Conservation (phyloP, 1,140 invertebrate genomes). For the Cydia splendana region DNA sequence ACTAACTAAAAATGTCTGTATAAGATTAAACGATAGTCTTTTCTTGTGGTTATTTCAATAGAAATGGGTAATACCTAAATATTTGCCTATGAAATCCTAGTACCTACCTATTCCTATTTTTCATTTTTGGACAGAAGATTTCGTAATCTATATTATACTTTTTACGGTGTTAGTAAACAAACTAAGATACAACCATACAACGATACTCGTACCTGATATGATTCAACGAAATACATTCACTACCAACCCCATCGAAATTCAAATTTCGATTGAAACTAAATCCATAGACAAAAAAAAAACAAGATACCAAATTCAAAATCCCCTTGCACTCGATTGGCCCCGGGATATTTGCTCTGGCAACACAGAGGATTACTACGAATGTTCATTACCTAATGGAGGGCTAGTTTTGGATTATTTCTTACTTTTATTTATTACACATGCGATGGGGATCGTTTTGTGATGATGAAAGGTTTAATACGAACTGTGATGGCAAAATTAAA, state of each 20-base stretch:
- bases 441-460: background rate
- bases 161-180: no score
- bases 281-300: slow-evolving; percentile 24
- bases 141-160: no score
- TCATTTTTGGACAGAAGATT: no score
- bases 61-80: no score
- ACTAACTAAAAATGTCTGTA: no score
- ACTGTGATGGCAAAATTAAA: background rate
- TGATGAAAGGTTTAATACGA: background rate
- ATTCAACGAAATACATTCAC: background rate
- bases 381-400: slow-evolving; percentile 30
- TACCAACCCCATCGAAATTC: background rate
- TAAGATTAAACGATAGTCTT: no score
- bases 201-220: background rate
- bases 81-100: no score
- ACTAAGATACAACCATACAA: background rate
- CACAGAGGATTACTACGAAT: slow-evolving; percentile 20
- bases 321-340: slow-evolving; percentile 19
- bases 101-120: no score
- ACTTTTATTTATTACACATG: slow-evolving; percentile 23
- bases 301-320: slow-evolving; percentile 30
- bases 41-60: no score
- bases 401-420: slow-evolving; percentile 16
- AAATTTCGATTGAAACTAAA: slow-evolving; percentile 17
- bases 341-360: slow-evolving; percentile 21